phyloP scores from a whole-genome alignment of 2,113 vertebrate species.

The Myiopsitta monachus region DNA sequence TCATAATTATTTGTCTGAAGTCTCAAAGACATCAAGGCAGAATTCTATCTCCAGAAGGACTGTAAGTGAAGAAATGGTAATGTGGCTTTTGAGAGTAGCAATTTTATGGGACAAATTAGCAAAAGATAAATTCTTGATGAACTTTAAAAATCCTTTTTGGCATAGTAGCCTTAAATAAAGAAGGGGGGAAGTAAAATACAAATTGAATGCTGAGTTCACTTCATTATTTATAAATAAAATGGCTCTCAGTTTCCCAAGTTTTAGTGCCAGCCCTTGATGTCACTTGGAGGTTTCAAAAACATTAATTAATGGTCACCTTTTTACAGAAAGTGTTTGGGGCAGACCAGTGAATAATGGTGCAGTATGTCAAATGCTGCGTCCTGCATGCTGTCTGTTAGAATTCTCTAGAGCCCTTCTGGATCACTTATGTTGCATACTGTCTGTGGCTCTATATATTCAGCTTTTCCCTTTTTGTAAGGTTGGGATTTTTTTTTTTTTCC shows the following conservation, averaged over 20 bases:
- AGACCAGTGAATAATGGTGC: background rate
- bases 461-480: background rate
- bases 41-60: background rate
- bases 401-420: background rate
- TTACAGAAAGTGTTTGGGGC: background rate
- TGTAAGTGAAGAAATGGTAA: background rate
- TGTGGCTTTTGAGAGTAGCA: background rate
- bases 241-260: background rate
- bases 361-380: background rate
- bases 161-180: background rate
- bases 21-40: background rate
- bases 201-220: background rate
- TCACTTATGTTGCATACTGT: background rate
- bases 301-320: background rate
- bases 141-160: background rate
- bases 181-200: background rate
- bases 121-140: background rate
- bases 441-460: background rate
- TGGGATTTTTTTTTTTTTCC: background rate
- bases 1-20: background rate
- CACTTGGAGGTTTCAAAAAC: background rate
- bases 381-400: background rate
- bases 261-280: background rate
- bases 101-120: background rate
- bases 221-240: conserved; percentile 11